A percentile compares a stretch with the other conserved stretches of the same genome.
phyloP scores from a whole-genome alignment of 1,140 invertebrate genomes.

The Ceratitis capitata region DNA sequence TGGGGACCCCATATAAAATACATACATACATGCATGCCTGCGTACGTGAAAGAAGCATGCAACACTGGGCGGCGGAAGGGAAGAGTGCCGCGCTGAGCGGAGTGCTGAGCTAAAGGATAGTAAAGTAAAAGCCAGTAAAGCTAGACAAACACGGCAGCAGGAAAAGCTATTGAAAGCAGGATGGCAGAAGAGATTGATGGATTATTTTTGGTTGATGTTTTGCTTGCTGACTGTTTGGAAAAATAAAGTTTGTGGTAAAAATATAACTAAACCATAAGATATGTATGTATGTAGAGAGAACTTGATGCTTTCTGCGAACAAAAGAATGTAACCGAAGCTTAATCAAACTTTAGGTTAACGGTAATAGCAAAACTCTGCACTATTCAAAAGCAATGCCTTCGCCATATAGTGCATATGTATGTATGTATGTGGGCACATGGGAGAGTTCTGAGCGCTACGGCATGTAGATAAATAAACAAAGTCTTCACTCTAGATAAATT shows the following conservation, averaged over 20 bases:
- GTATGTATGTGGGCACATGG: neutral
- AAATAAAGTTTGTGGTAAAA: no score
- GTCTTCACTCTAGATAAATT: neutral
- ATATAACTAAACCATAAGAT: no score
- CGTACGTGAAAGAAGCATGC: no score
- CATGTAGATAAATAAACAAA: neutral
- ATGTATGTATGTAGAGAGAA: neutral
- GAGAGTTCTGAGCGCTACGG: neutral
- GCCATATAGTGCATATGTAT: no score
- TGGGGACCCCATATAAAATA: neutral
- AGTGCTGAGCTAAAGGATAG: neutral
- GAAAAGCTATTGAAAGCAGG: neutral
- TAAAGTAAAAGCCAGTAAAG: neutral
- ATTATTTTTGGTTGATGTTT: neutral
- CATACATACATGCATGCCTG: no score
- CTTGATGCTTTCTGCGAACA: no score
- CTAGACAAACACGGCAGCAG: neutral
- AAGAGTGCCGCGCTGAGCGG: neutral
- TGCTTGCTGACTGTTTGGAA: neutral
- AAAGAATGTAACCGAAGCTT: slow-evolving; percentile 2
- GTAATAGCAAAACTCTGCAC: no score
- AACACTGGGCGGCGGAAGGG: neutral
- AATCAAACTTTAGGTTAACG: no score
- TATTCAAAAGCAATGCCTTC: no score
- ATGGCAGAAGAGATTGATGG: neutral